A percentile compares a stretch with the other conserved stretches of the same genome.
phyloP scores from a whole-genome alignment of 1,140 invertebrate species.

The Euwallacea similis region DNA sequence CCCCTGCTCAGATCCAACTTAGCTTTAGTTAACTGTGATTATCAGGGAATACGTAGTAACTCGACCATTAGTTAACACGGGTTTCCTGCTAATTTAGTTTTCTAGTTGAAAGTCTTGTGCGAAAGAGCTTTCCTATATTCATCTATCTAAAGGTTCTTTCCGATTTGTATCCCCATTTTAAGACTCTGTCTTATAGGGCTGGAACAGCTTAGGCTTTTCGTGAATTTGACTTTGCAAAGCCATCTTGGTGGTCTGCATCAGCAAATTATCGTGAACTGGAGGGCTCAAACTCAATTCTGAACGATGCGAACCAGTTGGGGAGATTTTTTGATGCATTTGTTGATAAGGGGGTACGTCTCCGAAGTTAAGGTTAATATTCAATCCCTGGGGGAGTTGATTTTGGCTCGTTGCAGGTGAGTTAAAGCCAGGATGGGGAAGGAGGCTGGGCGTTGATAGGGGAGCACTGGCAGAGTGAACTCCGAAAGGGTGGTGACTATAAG shows the following conservation, averaged over 20 bases:
- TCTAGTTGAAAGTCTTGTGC: no score
- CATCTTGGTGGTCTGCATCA: constrained; percentile 31
- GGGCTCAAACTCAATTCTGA: constrained; percentile 51
- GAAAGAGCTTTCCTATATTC: no score
- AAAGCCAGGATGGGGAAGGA: constrained; percentile 35
- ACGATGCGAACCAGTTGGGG: constrained; percentile 45
- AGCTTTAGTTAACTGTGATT: no score
- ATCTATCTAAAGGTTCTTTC: no score
- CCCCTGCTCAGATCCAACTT: no score
- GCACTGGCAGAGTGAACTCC: constrained; percentile 39
- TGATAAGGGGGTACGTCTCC: constrained; percentile 39
- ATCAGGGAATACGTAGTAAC: no score
- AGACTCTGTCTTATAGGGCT: constrained; percentile 53
- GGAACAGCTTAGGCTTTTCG: constrained; percentile 67
- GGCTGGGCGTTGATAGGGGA: constrained; percentile 43
- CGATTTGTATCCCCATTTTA: not conserved
- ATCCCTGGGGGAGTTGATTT: constrained; percentile 34
- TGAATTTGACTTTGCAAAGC: constrained; percentile 48
- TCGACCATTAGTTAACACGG: no score
- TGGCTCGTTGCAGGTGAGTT: constrained; percentile 2
- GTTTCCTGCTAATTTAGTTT: no score
- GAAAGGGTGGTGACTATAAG: constrained; percentile 54
- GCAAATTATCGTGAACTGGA: constrained; percentile 43
- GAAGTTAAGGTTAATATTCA: constrained; percentile 50
- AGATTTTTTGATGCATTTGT: constrained; percentile 38